A percentile compares a stretch with the other conserved stretches of the same genome.
Evolutionary conservation across 1,140 invertebrate species (phyloP).

Genomic region (Drosophila novamexicana): DNA sequence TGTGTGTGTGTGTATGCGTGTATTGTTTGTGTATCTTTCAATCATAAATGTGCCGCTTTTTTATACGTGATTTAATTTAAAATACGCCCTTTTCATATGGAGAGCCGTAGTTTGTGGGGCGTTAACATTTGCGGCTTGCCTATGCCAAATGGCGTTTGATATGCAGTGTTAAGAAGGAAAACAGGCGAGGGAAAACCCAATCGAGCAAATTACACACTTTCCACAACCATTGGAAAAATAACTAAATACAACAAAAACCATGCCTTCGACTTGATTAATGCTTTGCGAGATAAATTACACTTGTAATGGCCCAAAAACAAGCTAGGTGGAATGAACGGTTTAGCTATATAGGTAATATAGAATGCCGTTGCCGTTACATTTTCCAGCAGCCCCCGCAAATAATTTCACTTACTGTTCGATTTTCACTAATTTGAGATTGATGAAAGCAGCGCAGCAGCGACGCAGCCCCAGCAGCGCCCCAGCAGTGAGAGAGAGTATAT

Average conservation of each 20-base stretch:
- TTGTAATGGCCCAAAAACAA: conserved; percentile 68
- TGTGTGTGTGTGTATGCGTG: conserved; percentile 22
- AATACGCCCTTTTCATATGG: conserved; percentile 70
- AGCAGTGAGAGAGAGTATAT: conserved; percentile 46
- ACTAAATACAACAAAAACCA: conserved; percentile 16
- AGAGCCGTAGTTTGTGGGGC: conserved; percentile 46
- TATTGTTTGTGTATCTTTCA: conserved; percentile 51
- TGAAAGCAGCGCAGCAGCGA: conserved; percentile 60
- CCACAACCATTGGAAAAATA: conserved; percentile 23
- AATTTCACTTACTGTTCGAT: conserved; percentile 73
- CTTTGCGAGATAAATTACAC: conserved; percentile 82
- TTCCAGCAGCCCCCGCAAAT: conserved; percentile 46
- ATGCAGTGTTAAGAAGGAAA: conserved; percentile 16
- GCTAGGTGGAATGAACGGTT: conserved; percentile 59
- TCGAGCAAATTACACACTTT: conserved; percentile 19
- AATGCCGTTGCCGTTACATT: conserved; percentile 34
- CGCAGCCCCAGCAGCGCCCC: conserved; percentile 23
- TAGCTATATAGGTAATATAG: conserved; percentile 46
- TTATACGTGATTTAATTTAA: conserved; percentile 66
- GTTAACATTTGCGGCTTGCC: conserved; percentile 40
- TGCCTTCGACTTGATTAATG: conserved; percentile 70
- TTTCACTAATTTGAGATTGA: conserved; percentile 82
- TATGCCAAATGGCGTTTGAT: conserved; percentile 44
- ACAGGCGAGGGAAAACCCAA: conserved; percentile 4
- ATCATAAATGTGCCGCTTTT: conserved; percentile 58